Evolutionary conservation across 2,888 invertebrate genomes (phyloP), one percentile per base, ranked within the genome.

Genomic region (Pecten maximus): DNA sequence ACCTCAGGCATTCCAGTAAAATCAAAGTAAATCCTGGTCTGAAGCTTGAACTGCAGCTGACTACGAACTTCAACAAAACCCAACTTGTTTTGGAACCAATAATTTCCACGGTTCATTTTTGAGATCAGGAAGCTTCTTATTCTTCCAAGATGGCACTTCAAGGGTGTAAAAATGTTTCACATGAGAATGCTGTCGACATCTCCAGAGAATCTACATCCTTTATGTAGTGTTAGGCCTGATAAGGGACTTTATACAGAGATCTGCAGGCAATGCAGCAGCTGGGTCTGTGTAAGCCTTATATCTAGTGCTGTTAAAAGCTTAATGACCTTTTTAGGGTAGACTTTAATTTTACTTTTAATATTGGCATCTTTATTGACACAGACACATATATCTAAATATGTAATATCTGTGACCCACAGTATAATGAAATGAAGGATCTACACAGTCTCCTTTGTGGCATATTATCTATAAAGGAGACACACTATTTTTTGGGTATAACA

Each of bases 21-120:
- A 50, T 89, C 91, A 88, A 92, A 92, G 89, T 92, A 92, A 87
- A 92, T 92, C 89, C 91, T 90, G 10, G 91, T 92, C 35, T 90
- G 87, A 40, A 92, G 74, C 87, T 92, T 91, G 87, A 92, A 92
- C 87, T 92, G 91, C n/a, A 92, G 87, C 16, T 88, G 88, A 87
- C 91, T 89, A 48, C 89, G 88, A 15, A 92, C 88, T 50, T 91
- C 91, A 74, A 90, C 88, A 87, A 90, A 88, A 74, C 44, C 48
- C 23, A 88, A 90, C 87, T 28, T 44, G 35, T 48, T 88, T 88
- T 48, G 44, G 48, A 48, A 88, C 40, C 48, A 88, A 88, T 44
- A 88, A 40, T 88, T 88, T 88, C 48, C 88, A 88, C 48, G 19
- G 40, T 44, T 44, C 40, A 40, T 88, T 40, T 40, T 40, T 88